A percentile compares a stretch with the other conserved stretches of the same genome.
Evolutionary conservation across 2,888 invertebrate genomes (phyloP).

Genomic region (Melinopterus prodromus): DNA sequence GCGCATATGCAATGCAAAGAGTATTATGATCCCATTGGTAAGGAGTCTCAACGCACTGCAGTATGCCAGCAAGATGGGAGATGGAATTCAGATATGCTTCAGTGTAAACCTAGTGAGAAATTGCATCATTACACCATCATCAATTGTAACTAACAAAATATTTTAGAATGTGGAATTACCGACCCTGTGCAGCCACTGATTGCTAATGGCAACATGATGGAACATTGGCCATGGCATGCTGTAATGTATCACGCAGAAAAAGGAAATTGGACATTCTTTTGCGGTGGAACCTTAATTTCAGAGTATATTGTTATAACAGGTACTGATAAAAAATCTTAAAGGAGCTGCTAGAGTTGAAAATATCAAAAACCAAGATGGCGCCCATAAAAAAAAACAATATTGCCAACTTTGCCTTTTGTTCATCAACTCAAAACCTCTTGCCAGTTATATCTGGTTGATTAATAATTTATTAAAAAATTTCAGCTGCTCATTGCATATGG

Average conservation of each 20-base stretch:
- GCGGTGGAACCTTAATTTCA: constrained; percentile 65
- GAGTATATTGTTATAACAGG: constrained; percentile 59
- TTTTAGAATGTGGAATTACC: constrained; percentile 52
- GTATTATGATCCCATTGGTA: constrained; percentile 52
- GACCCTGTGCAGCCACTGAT: constrained; percentile 55
- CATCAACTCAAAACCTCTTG: no score
- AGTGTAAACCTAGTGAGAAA: constrained; percentile 54
- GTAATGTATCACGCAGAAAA: constrained; percentile 62
- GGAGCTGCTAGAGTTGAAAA: no score
- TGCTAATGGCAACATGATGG: constrained; percentile 58
- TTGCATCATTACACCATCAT: background rate
- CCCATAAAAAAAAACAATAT: no score
- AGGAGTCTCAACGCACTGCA: constrained; percentile 47
- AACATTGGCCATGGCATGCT: constrained; percentile 66
- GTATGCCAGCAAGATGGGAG: constrained; percentile 58
- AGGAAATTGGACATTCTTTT: constrained; percentile 62
- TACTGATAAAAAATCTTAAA: constrained; percentile 27
- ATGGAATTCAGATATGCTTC: constrained; percentile 57
- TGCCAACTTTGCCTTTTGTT: no score
- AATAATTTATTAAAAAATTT: constrained; percentile 33
- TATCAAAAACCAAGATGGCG: no score
- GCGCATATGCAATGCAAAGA: constrained; percentile 55
- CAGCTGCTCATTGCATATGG: constrained; percentile 62
- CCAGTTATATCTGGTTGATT: background rate
- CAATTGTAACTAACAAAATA: no score